phyloP scores from a whole-genome alignment of 2,797 vertebrate genomes.

The Catharus ustulatus region DNA sequence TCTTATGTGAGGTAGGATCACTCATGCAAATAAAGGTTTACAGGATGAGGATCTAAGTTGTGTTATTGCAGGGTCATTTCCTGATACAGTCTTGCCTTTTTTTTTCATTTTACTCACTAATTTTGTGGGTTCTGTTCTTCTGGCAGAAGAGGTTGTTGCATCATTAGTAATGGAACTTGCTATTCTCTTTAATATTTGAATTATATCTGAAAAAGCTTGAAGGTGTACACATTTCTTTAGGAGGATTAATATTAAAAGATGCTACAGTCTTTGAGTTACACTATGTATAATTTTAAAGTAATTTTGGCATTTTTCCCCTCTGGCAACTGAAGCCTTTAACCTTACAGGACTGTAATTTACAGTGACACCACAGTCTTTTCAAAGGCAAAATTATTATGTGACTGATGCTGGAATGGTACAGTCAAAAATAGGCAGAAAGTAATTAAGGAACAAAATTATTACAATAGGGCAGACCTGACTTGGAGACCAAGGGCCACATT shows the following conservation, averaged over 20 bases:
- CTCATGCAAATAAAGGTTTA: slow-evolving; percentile 30
- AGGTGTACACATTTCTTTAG: slow-evolving; percentile 42
- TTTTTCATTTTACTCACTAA: slow-evolving; percentile 8
- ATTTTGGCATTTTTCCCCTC: slow-evolving; percentile 26
- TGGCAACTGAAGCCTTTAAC: slow-evolving; percentile 14
- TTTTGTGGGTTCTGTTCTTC: slow-evolving; percentile 25
- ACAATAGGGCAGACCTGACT: background rate
- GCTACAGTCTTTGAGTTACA: slow-evolving; percentile 39
- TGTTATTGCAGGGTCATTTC: slow-evolving; percentile 19
- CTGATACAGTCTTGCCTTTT: slow-evolving; percentile 1
- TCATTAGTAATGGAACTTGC: slow-evolving; percentile 43
- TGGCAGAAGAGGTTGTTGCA: slow-evolving; percentile 30
- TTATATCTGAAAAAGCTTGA: slow-evolving; percentile 36
- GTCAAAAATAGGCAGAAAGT: slow-evolving; percentile 38
- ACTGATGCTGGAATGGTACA: background rate
- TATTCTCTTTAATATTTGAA: slow-evolving; percentile 65
- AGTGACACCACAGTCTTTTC: slow-evolving; percentile 44
- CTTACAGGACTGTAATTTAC: slow-evolving; percentile 33
- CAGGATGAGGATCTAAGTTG: background rate
- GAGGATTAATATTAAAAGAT: slow-evolving; percentile 42
- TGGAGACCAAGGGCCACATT: background rate
- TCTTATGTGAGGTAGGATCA: slow-evolving; percentile 38
- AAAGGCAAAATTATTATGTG: slow-evolving; percentile 44
- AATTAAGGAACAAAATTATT: slow-evolving; percentile 32
- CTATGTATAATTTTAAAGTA: slow-evolving; percentile 59